These are phyloP conservation scores for Acanthis flammea DNA, from an alignment of 2,797 vertebrate species.

Conservation along the genomic window DNA sequence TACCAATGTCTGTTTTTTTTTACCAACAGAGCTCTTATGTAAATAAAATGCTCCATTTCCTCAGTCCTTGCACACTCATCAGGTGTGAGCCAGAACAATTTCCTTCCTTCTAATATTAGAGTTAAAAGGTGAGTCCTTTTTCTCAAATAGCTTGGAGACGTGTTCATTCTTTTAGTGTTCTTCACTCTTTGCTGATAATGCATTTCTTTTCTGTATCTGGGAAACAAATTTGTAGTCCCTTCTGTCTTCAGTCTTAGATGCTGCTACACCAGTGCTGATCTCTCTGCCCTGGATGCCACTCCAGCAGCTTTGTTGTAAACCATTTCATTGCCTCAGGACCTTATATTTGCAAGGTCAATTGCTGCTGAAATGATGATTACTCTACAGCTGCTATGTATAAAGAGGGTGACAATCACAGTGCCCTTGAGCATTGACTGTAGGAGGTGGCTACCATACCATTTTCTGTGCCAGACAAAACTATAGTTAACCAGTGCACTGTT, in stretches of 20 bases:
- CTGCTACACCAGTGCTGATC: neutral
- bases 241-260: constrained; percentile 2
- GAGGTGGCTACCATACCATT: constrained; percentile 8
- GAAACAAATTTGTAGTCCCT: neutral
- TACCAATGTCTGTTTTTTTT: neutral
- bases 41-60: neutral
- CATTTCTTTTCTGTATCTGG: constrained; percentile 13
- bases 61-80: neutral
- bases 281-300: neutral
- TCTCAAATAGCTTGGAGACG: neutral
- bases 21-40: neutral
- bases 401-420: constrained; percentile 25
- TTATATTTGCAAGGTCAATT: constrained; percentile 60
- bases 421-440: constrained; percentile 25
- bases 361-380: constrained; percentile 47
- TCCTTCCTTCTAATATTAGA: neutral
- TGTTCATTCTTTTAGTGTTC: neutral
- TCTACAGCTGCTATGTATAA: constrained; percentile 27
- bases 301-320: constrained; percentile 22
- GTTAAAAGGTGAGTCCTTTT: neutral
- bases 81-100: neutral
- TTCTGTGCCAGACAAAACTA: neutral
- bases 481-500: neutral
- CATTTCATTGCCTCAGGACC: constrained; percentile 29
- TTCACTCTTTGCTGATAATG: constrained; percentile 43